Evolutionary conservation across 1,140 invertebrate species (phyloP), one percentile per base, ranked within the genome.

Genomic region (Ceratitis capitata): DNA sequence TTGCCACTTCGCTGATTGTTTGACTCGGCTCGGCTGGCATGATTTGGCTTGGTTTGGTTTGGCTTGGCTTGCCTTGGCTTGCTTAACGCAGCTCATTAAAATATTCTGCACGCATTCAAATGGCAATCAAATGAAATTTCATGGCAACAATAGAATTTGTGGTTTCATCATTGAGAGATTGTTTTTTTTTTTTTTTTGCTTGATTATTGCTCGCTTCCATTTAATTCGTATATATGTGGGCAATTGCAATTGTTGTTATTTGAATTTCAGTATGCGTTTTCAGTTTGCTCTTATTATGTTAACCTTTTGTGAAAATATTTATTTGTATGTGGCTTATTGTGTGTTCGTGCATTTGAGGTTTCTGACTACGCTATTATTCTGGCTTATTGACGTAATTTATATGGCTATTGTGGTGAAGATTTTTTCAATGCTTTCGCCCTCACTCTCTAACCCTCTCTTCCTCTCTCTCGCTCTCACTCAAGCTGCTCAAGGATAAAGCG

Each of bases 91-190:
- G n/a, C 69, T 78, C 69, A 78, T 78, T 78, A 78, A 78, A 78
- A 78, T 78, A 78, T 78, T 78, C 69, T 26, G 69, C 69, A 78
- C 69, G 69, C 69, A 78, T 78, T 78, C 69, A 78, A 78, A 78
- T 7, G 69, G 69, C 69, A 78, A 78, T 78, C 69, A 78, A 78
- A 78, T 78, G 69, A 78, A 78, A 78, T 78, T 78, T 78, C 39
- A 78, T 47, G 39, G 69, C 12, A 78, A 45, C 69, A 78, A 78
- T 45, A 45, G 69, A 78, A 78, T 78, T 78, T 78, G 69, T 47
- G 69, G 69, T 78, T 45, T 78, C 69, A 78, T 78, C 69, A 78
- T 78, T 78, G 39, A 19, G 32, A 19, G 29, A 78, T 19, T 42
- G n/a, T 78, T 78, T 78, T 23, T 42, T 45, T 78, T 78, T 78